Base-by-base conservation (phyloP, 2,888 invertebrate genomes). In the Linnaemya tessellans region DNA sequence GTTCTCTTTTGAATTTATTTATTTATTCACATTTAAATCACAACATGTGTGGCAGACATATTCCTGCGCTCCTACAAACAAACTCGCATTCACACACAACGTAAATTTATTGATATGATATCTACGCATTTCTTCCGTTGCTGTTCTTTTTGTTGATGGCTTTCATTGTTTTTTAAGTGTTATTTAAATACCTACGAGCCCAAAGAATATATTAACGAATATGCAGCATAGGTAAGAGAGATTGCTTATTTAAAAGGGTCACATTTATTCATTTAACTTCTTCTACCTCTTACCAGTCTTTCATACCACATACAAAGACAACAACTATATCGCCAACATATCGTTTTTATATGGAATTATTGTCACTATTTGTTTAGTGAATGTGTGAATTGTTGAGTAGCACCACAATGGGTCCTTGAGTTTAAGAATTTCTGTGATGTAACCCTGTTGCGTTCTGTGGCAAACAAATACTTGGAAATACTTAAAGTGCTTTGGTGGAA, bases 11-110 rank as follows among this genome's bases (percentile, higher is more conserved):
- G 25, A 79, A 70, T 79, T 62, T 79, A 70, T 71, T 79, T 70
- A 79, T 79, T 78, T 70, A 79, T 84, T 84, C 84, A 84, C 46
- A 84, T 79, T 84, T 67, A 84, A 83, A 84, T 84, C 74, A 79
- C 79, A 62, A 74, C 84, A 84, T 84, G 84, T 84, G 84, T 79
- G 84, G 84, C 30, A 79, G 79, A 71, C 8, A 56, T 79, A 54
- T 46, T 67, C 62, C 41, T 51, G 41, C 25, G 18, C 43, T 51
- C 43, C 30, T 25, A 58, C 43, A 67, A 62, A 18, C 25, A 30
- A 35, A 43, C 64, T 35, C 38, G 67, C 46, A 46, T 35, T 22
- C 49, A 22, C 46, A 58, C 68, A 41, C 2, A 62, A 30, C 10
- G 70, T 70, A 60, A 78, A 60, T 60, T 78, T 68, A 78, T 68